phyloP scores from a whole-genome alignment of 2,113 vertebrate genomes.

The Solea solea region DNA sequence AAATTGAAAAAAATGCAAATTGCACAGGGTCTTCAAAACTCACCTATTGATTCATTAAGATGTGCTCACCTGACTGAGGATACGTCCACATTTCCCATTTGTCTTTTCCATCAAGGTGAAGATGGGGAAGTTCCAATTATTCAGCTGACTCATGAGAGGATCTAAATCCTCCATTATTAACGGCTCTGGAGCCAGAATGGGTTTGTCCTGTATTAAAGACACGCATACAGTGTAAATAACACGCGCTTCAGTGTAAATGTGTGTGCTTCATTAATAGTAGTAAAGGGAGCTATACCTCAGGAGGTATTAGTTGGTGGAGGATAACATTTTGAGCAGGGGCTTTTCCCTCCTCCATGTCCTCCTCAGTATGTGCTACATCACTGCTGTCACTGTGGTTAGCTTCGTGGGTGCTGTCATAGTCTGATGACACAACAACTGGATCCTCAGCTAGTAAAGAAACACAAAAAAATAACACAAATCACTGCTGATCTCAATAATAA shows the following conservation, averaged over 20 bases:
- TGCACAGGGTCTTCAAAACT: neutral
- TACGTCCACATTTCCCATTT: slow-evolving; percentile 90
- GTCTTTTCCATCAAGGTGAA: slow-evolving; percentile 96
- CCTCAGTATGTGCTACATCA: slow-evolving; percentile 90
- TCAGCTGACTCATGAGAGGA: slow-evolving; percentile 90
- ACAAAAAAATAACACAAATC: slow-evolving; percentile 12
- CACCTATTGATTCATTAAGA: neutral
- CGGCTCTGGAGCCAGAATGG: slow-evolving; percentile 91
- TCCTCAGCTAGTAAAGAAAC: slow-evolving; percentile 83
- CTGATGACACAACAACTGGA: slow-evolving; percentile 87
- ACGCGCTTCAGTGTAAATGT: no score
- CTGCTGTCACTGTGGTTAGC: slow-evolving; percentile 97
- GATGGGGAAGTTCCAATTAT: slow-evolving; percentile 99
- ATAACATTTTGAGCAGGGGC: slow-evolving; percentile 80
- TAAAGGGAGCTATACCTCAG: slow-evolving; percentile 70
- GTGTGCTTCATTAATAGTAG: neutral
- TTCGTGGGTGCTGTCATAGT: slow-evolving; percentile 89
- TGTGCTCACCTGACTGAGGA: slow-evolving; percentile 94
- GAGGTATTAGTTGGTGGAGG: slow-evolving; percentile 76
- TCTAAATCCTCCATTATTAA: slow-evolving; percentile 94
- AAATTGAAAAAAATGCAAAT: neutral
- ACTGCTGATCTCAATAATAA: no score
- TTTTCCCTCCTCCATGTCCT: slow-evolving; percentile 82
- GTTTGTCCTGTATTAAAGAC: slow-evolving; percentile 83
- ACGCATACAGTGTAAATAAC: neutral